Base-by-base conservation (phyloP, 2,113 vertebrate genomes). In the Panthera uncia region DNA sequence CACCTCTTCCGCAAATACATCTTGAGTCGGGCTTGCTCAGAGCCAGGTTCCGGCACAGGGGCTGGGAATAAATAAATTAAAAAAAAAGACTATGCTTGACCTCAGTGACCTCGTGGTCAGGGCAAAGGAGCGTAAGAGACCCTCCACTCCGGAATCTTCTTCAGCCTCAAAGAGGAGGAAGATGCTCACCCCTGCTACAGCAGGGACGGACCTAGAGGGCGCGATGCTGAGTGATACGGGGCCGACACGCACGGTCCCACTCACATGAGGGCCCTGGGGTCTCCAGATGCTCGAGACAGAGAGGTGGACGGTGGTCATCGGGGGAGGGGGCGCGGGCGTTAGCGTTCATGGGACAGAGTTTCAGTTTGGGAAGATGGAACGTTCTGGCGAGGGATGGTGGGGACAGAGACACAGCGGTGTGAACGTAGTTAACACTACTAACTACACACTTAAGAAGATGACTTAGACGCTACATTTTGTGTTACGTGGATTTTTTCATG, bases 181-280 rank as follows among this genome's bases (percentile, higher is more conserved):
- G 18, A 6, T 8, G 7, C 11, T 15, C 29, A 21, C 65, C 8
- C 74, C 25, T 0, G 13, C 31, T 74, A 1, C 23, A 4, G 0
- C 0, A 5, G 4, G 31, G 45, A 21, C 0, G 29, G 38, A 2
- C 52, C 55, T 33, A 4, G 16, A 11, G 38, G 31, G 5, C 25
- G 0, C 0, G 1, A 31, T 10, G 65, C 55, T 1, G 41, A 4
- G 1, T 16, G 89, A 38, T 4, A 41, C 1, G 0, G 1, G 7
- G 21, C 57, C n/a, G 45, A 5, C 61, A 4, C 31, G 0, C 0
- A 0, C 3, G 13, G 1, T 4, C 18, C 78, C 45, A 3, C 11
- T 2, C 0, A 5, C 1, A 6, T 0, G 41, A 4, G 38, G 73
- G 4, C 52, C 78, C 80, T 21, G 7, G 3, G 69, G 81, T 36